phyloP scores from a whole-genome alignment of 2,888 invertebrate genomes.

The Stenchaetothrips biformis region DNA sequence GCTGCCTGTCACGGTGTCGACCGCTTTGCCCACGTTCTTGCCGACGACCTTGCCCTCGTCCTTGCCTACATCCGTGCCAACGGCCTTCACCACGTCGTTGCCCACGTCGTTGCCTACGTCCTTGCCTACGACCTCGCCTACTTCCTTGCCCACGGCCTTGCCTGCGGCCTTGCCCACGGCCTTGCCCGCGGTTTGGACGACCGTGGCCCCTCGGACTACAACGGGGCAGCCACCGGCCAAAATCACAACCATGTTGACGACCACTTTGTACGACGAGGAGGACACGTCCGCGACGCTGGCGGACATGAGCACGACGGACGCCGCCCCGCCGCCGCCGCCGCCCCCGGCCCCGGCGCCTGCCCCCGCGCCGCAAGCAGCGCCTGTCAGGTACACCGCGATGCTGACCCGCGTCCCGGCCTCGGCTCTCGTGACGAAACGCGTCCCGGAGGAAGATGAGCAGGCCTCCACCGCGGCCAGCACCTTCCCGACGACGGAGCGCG shows the following conservation, averaged over 20 bases:
- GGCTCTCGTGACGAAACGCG: background rate
- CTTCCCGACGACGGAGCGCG: background rate
- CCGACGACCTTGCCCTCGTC: background rate
- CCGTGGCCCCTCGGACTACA: background rate
- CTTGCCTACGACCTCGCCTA: background rate
- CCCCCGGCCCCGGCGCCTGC: background rate
- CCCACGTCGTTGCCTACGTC: background rate
- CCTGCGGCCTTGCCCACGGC: background rate
- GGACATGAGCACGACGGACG: background rate
- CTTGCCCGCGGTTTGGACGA: background rate
- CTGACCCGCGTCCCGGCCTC: constrained; percentile 9
- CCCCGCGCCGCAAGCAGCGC: background rate
- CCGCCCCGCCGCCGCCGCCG: background rate
- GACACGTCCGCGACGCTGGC: too few species aligned
- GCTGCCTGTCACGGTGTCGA: background rate
- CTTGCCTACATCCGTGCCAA: background rate
- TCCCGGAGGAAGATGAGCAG: background rate
- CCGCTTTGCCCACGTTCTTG: background rate
- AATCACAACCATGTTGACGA: background rate
- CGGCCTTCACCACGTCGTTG: background rate
- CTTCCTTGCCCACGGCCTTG: background rate
- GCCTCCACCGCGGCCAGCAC: background rate
- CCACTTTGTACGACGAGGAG: too few species aligned
- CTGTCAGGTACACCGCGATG: background rate
- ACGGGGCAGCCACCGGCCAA: background rate